Evolutionary conservation across 2,113 vertebrate genomes (phyloP), one percentile per base, ranked within the genome.

Genomic region (Trichomycterus rosablanca): DNA sequence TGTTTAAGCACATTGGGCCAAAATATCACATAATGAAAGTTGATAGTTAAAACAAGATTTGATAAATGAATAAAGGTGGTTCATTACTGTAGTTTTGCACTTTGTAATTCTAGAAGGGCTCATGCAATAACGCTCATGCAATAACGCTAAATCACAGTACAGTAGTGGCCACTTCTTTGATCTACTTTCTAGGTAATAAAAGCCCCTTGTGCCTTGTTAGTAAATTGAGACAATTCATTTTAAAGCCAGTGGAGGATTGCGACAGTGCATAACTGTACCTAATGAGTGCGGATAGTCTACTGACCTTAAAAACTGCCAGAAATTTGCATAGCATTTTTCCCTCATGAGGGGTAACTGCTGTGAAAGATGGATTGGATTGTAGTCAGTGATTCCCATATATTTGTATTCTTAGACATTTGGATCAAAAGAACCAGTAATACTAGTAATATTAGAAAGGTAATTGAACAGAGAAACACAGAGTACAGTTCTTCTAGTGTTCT

Each of bases 271-370:
- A n/a, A n/a, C n/a, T n/a, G 43, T 56, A 48, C 43, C 26, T 70
- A 60, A 65, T 20, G 37, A 52, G 24, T 46, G 63, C 56, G 50
- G 62, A 70, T 60, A 48, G 50, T 60, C 10, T 32, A 43, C 10
- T 26, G 34, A 60, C 62, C 42, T 22, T 1, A 15, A 18, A 35
- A 49, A 32, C 32, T 28, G 52, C 18, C 54, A 52, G 48, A 4
- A 12, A n/a, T 30, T 30, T n/a, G n/a, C 18, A 19, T 7, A 20
- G 26, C 42, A 48, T 48, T 45, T 44, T 61, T 34, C 20, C 43
- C 32, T n/a, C 43, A 30, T 7, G 52, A 56, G 20, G 37, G 1
- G 9, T 53, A 3, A 53, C 19, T 44, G 35, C 39, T 32, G n/a
- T 54, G 59, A 30, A 46, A 45, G 35, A 43, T 30, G 11, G 15